Conservation (phyloP, 2,113 vertebrate species). For the Elanoides forficatus region DNA sequence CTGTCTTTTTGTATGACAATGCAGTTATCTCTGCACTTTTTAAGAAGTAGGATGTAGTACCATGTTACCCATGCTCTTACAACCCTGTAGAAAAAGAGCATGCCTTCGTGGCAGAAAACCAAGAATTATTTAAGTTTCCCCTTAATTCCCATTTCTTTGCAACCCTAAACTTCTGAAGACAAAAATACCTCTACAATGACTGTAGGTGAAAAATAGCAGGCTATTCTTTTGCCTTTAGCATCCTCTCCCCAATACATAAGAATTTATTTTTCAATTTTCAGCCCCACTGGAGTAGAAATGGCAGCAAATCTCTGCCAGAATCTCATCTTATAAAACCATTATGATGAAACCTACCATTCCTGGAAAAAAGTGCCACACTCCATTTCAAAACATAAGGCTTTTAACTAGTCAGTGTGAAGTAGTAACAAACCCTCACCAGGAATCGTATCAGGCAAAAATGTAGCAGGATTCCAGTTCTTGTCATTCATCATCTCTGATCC, state of each 20-base stretch:
- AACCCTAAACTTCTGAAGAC: not conserved
- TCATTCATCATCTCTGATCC: slow-evolving; percentile 93
- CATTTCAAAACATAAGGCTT: not conserved
- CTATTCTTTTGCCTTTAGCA: not conserved
- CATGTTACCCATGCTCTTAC: not conserved
- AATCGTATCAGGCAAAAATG: slow-evolving; percentile 90
- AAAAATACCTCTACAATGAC: not conserved
- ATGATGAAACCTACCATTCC: not conserved
- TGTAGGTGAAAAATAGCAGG: rapidly evolving
- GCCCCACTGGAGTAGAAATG: not conserved
- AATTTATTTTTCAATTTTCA: not conserved
- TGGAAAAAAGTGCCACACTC: not conserved
- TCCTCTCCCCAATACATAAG: not conserved
- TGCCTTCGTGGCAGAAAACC: not conserved
- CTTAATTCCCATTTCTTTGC: not conserved
- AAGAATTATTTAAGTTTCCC: not conserved
- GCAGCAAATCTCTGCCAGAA: not conserved
- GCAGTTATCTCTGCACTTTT: not conserved
- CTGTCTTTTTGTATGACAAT: not conserved
- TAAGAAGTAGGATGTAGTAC: not conserved
- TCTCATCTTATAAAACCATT: not conserved
- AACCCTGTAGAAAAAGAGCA: not conserved
- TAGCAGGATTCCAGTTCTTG: slow-evolving; percentile 91
- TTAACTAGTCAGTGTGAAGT: slow-evolving; percentile 23
- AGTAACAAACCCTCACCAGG: slow-evolving; percentile 82